These are phyloP conservation scores for Microplitis mediator DNA, from an alignment of 1,140 invertebrate genomes.

Conservation along the genomic window DNA sequence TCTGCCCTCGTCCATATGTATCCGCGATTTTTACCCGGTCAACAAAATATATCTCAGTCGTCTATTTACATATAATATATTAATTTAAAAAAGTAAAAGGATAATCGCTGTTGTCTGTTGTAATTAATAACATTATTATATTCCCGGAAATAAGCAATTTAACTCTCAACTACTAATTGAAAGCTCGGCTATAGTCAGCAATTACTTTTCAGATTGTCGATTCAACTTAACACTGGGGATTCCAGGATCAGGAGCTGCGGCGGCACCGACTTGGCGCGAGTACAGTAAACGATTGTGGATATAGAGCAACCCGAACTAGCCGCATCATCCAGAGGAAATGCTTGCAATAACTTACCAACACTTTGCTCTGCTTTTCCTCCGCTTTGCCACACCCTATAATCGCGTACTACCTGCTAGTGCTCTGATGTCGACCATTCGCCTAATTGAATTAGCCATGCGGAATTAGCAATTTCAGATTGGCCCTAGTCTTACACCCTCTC, in stretches of 20 bases:
- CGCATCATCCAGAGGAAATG: slow-evolving; percentile 40
- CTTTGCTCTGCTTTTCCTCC: neutral
- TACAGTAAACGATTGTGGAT: too few species aligned
- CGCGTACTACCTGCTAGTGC: neutral
- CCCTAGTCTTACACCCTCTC: slow-evolving; percentile 8
- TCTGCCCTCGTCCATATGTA: slow-evolving; percentile 1
- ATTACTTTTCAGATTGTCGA: slow-evolving; percentile 49
- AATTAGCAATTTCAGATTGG: slow-evolving; percentile 58
- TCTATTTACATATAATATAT: too few species aligned
- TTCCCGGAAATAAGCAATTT: neutral
- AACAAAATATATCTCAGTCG: too few species aligned
- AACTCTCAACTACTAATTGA: neutral
- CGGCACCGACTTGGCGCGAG: too few species aligned
- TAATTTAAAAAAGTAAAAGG: too few species aligned
- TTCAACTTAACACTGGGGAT: slow-evolving; percentile 35
- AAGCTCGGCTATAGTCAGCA: slow-evolving; percentile 43
- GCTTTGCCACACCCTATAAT: slow-evolving; percentile 19
- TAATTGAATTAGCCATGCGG: slow-evolving; percentile 58
- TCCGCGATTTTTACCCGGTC: neutral
- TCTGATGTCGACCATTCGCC: slow-evolving; percentile 43
- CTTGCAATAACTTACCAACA: slow-evolving; percentile 40
- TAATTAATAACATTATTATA: slow-evolving; percentile 18
- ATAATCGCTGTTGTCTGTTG: too few species aligned
- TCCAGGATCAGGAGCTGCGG: too few species aligned
- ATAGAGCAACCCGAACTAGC: slow-evolving; percentile 33